Base-by-base conservation (phyloP, 1,140 invertebrate genomes). In the Platyscapa corneri region DNA sequence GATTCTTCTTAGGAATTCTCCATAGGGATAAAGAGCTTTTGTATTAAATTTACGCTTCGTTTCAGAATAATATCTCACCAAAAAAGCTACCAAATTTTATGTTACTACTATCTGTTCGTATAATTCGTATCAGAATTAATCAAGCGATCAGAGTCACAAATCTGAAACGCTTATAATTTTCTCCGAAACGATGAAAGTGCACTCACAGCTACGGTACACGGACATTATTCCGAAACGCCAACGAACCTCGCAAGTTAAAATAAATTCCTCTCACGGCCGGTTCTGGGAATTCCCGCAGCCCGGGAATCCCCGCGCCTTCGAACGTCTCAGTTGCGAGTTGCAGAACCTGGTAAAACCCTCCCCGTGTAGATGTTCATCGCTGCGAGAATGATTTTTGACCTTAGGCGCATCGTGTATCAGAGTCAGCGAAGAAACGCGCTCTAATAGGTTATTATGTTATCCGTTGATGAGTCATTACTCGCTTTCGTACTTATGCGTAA, bases 241-340 rank as follows among this genome's bases (percentile, higher is more conserved):
- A 2, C 18, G 49, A 53, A 18, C 16, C 7, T 72, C 16, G 37
- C 8, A 42, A n/a, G 1, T n/a, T 39, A 42, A 74, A 74, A 42
- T 42, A 74, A 74, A 74, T 74, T 74, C 70, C 30, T n/a, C 37
- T 74, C 70, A 42, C 70, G 39, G 70, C 39, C 70, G 37, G 6
- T 74, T 20, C 70, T 42, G 70, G 37, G 70, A 74, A 74, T 74
- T 74, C 70, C 70, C 12, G 23, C 37, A 1, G 39, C 16, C 27
- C 37, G 70, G 70, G 70, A 74, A 74, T 74, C 70, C 39, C 70
- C 23, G 37, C 37, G 27, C 37, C 10, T 74, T 72, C 70, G 23
- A 0, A 6, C 16, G 37, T 42, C 70, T 32, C 34, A 39, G 46
- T 23, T 16, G 46, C n/a, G 12, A 30, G 8, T 65, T 20, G 64